Evolutionary conservation across 2,888 invertebrate species (phyloP), one percentile per base, ranked within the genome.

Genomic region (Furcula furcula): DNA sequence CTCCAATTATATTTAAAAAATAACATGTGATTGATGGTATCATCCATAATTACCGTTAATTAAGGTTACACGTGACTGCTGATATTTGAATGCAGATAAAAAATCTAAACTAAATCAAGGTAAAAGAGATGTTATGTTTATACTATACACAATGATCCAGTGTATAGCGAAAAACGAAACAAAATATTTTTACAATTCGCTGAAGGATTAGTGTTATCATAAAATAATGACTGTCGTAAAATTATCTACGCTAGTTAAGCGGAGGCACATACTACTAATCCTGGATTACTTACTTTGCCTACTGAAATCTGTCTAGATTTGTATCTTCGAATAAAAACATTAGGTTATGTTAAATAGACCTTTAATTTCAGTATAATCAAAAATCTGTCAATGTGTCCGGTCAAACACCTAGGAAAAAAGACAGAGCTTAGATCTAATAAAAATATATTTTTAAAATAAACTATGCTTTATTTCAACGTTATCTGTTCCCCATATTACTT

Each of bases 11-110:
- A 7, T 13, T 10, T 14, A 30, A 30, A 41, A 31, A 34, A 34
- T 34, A 34, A 26, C 25, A 21, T 15, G 32, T 47, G 42, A 47
- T 49, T 46, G 43, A 57, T 46, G 20, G 29, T 37, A 34, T 40
- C 37, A 55, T 52, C 34, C 34, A 23, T 34, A 34, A 40, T 55
- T 31, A 41, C 10, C 21, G 13, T 15, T 32, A 34, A 50, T 36
- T 34, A 31, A 14, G 29, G 18, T 30, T 21, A 30, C 37, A 29
- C 32, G 35, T 44, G 35, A 34, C 31, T 20, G 22, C 19, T 43
- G 30, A 29, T 29, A 28, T 44, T 38, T 55, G 39, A 25, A 28
- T 31, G 19, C 1, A 38, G 34, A 39, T 37, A 51, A 43, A 38
- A 22, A 20, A 13, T n/a, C 20, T 16, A 22, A 31, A 4, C 2